Evolutionary conservation across 2,797 vertebrate species (phyloP).

Genomic region (Coregonus suidteri): DNA sequence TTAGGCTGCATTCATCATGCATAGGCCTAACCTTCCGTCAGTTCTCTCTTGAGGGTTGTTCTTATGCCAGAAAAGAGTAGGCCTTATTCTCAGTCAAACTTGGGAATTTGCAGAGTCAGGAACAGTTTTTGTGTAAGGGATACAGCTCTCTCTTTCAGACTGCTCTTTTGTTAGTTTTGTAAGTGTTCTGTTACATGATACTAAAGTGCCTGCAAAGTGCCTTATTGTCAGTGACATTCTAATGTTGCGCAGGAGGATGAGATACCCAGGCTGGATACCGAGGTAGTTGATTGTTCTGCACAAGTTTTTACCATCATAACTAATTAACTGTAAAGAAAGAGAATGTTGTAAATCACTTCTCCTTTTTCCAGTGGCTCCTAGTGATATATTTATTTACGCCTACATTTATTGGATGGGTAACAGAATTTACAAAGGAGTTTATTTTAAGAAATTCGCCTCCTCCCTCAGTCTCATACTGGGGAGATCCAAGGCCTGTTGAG

Average conservation of each 20-base stretch:
- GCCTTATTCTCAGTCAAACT: constrained; percentile 19
- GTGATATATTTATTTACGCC: not conserved
- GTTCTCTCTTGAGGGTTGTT: not conserved
- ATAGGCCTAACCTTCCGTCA: not conserved
- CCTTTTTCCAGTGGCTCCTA: constrained; percentile 15
- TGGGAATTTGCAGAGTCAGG: constrained; percentile 30
- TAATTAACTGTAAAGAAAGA: constrained; percentile 38
- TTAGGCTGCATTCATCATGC: no score
- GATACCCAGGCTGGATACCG: constrained; percentile 45
- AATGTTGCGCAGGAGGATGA: constrained; percentile 51
- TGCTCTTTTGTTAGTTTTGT: constrained; percentile 24
- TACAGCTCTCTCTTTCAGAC: constrained; percentile 21
- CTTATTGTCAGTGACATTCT: constrained; percentile 51
- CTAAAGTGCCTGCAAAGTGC: constrained; percentile 30
- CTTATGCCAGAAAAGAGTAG: not conserved
- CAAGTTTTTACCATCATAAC: constrained; percentile 37
- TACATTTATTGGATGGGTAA: not conserved
- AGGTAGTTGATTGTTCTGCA: constrained; percentile 53
- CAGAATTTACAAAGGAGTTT: not conserved
- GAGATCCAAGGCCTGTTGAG: not conserved
- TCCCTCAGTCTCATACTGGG: not conserved
- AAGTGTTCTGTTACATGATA: constrained; percentile 40
- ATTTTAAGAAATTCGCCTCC: not conserved
- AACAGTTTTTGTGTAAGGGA: constrained; percentile 17
- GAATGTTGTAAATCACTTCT: constrained; percentile 19